Evolutionary conservation across 2,113 vertebrate species (phyloP).

Genomic region (Seriola rivoliana): DNA sequence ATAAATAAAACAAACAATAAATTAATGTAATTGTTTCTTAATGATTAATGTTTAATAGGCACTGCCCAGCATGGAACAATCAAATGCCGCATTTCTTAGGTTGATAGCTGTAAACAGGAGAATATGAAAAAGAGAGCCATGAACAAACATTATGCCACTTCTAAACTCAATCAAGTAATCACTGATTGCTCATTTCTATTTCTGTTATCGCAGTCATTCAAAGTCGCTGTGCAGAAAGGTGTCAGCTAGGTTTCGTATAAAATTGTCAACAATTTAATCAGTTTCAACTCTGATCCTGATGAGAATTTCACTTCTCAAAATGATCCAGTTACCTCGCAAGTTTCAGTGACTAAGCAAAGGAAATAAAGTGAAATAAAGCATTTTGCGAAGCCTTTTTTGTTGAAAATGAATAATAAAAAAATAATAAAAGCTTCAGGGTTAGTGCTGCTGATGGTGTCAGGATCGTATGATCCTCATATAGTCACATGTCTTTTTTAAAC

Average conservation of each 20-base stretch:
- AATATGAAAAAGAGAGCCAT: background rate
- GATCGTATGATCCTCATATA: too few species aligned
- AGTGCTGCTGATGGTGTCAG: too few species aligned
- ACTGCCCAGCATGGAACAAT: background rate
- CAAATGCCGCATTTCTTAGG: background rate
- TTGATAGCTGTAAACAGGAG: background rate
- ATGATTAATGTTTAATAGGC: background rate
- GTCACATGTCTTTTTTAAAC: too few species aligned
- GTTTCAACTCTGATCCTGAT: background rate
- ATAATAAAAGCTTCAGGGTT: background rate
- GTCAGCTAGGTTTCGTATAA: background rate
- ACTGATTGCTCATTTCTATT: background rate
- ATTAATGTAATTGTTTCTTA: conserved; percentile 1
- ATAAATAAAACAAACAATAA: background rate
- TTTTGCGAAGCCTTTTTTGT: background rate
- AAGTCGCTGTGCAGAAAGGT: background rate
- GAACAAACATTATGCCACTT: background rate
- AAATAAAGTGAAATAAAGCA: background rate
- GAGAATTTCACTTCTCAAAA: background rate
- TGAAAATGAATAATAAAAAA: background rate
- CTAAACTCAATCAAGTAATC: background rate
- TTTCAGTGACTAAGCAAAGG: background rate
- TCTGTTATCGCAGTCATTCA: background rate
- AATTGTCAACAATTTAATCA: background rate
- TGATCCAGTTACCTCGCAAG: too few species aligned